Base-by-base conservation (phyloP, 2,888 invertebrate genomes). In the Drosophila robusta region DNA sequence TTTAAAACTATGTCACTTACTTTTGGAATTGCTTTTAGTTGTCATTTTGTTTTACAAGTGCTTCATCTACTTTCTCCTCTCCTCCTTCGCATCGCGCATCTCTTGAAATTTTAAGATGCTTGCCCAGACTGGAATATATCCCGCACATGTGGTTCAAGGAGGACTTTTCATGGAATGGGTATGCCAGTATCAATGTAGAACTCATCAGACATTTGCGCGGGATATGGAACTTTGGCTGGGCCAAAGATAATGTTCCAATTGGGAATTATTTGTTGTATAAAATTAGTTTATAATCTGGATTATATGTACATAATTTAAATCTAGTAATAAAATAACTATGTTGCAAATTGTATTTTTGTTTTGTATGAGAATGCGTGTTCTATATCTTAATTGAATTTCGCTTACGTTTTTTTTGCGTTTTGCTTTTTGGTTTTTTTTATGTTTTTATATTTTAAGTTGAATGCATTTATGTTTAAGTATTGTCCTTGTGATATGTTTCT, bases 401-500 rank as follows among this genome's bases (percentile, higher is more conserved):
- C 56, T 64, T 75, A 52, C 63, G 42, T 44, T 63, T 38, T 64
- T 29, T 65, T 50, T 65, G 34, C 61, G 18, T 68, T 51, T 58
- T 57, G 60, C 63, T 68, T 78, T 74, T 70, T 61, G 50, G 42
- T 52, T 73, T 61, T 57, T 68, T 56, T 57, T 64, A 18, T 60
- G 14, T 73, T 60, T 80, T 72, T 72, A 57, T 68, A 54, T 64
- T 69, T 78, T 79, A 77, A 80, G 79, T 79, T 72, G 86, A 84
- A 78, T 89, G 82, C 77, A 81, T 84, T 87, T 82, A 90, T 86
- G 80, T 89, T 90, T 91, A 90, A 91, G 91, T 91, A 91, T 91
- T 91, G 91, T 91, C 91, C 88, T 91, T 91, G 90, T 91, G 91
- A 91, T 91, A 91, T 91, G 91, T 91, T 91, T 91, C 89, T 90